Base-by-base conservation (phyloP, 2,113 vertebrate genomes). In the Eonycteris spelaea region DNA sequence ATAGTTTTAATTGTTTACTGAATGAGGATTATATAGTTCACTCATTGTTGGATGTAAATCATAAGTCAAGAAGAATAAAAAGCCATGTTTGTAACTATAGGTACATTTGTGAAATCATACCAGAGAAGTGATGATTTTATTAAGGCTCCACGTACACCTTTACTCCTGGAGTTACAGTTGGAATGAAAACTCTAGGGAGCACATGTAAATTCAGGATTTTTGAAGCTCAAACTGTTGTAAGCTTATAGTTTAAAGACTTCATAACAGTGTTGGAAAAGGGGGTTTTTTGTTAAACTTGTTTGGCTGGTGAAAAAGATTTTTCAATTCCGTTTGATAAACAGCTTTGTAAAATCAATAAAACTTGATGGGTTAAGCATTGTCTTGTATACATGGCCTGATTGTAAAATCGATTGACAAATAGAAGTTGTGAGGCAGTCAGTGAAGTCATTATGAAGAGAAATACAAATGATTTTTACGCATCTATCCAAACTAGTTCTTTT, bases 311-410 rank as follows among this genome's bases (percentile, higher is more conserved):
- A 89, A 95, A 97, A 77, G 94, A 97, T 90, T 1, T 6, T 97
- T 88, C 61, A 48, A 63, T 95, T 97, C 71, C 94, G 21, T 79
- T 96, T 97, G 80, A 90, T 97, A 96, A 98, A 98, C 33, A 35
- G 11, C 0, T 53, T 97, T 86, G 91, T 97, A 90, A 98, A 98
- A 97, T 33, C 85, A 90, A 90, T 33, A 63, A 86, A 95, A 77
- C 90, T 84, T 22, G 7, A 95, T 96, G 84, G 71, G 94, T 98
- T 93, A 93, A 97, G 63, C 78, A 24, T 95, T 67, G 79, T 94
- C 95, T 97, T 95, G 94, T 43, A 51, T 86, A 92, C 87, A 87
- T 73, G 67, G 74, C 43, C 80, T 90, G 14, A 95, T 96, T 97
- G 97, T 92, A 91, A 97, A 97, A 97, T 91, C 35, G 0, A 67